Base-by-base conservation (phyloP, 2,113 vertebrate species). In the Syngnathus typhle region DNA sequence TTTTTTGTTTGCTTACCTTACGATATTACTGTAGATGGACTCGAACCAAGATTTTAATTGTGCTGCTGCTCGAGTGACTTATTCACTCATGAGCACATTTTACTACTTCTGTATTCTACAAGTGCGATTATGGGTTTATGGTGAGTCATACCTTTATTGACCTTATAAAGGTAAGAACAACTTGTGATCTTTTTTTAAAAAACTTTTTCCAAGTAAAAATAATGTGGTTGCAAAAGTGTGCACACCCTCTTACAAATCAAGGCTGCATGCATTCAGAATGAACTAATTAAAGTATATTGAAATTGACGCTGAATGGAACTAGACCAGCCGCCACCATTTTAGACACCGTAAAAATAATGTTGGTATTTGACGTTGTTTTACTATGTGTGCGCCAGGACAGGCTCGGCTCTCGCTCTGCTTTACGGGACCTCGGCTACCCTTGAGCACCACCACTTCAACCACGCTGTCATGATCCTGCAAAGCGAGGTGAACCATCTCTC, bases 391-490 rank as follows among this genome's bases (percentile, higher is more conserved):
- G 51, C 58, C 81, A 99, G 97, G 92, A 98, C 95, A 1, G 97
- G 95, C 76, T 99, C 97, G 60, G 97, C 97, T 51, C 91, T 99
- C 49, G 93, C 97, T 85, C 94, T 98, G 58, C 94, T 99, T 78
- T 99, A 99, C 0, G 96, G 98, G 81, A 99, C 98, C 60, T 99
- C 96, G 19, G 98, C 98, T 73, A 99, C 98, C 2, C 89, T 99
- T 84, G 96, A 99, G 82, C 98, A 99, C 72, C 98, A 99, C 88
- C 98, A 99, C 78, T 99, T 99, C 87, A 99, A 99, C 90, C 98
- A 99, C 0, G 98, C 98, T 16, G 96, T 99, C 84, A 99, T 99
- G 98, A 99, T 99, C 90, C 94, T 99, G 88, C 98, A 98, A 87
- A 99, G 98, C 63, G 96, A 98, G 95, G 98, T 99, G 92, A 70